Evolutionary conservation across 2,888 invertebrate species (phyloP), one percentile per base, ranked within the genome.

Genomic region (Coecobrya sp.): DNA sequence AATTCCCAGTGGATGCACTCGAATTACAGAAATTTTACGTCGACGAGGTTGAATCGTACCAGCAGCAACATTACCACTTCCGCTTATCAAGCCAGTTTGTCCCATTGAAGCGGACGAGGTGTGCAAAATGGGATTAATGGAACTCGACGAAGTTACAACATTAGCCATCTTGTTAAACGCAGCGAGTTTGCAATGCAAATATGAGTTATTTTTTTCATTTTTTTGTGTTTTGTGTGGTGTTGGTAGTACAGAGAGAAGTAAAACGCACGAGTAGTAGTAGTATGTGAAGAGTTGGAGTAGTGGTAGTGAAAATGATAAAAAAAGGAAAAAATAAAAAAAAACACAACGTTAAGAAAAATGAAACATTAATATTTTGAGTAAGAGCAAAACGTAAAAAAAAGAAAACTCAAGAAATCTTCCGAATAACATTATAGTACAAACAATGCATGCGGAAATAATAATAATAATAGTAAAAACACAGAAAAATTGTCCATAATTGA

Each of bases 371-470:
- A 79, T 79, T 52, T 68, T 62, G 79, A 76, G 27, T 62, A 62
- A 85, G 79, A 76, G 27, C 79, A 62, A 85, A 73, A 84, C 27
- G n/a, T 22, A 22, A 36, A 45, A 45, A 36, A 79, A 73, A 30
- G n/a, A 55, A 92, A 89, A 89, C 89, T 89, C 92, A 82, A 90
- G 86, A 89, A 92, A 92, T 86, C 86, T 91, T 91, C 91, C 30
- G 16, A 65, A 82, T n/a, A 82, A 36, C 36, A 79, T 22, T n/a
- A 55, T 11, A 73, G 42, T 25, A 82, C 30, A 87, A 84, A 73
- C 22, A 91, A 81, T 52, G 22, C 81, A 81, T 82, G 86, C 82
- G 22, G 13, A 73, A 30, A 70, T 55, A n/a, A 76, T 79, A 27
- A 19, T 30, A 82, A 82, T 49, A 30, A 70, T 55, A n/a, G 59